phyloP scores from a whole-genome alignment of 2,113 vertebrate species.

The Coptodon rendalli region DNA sequence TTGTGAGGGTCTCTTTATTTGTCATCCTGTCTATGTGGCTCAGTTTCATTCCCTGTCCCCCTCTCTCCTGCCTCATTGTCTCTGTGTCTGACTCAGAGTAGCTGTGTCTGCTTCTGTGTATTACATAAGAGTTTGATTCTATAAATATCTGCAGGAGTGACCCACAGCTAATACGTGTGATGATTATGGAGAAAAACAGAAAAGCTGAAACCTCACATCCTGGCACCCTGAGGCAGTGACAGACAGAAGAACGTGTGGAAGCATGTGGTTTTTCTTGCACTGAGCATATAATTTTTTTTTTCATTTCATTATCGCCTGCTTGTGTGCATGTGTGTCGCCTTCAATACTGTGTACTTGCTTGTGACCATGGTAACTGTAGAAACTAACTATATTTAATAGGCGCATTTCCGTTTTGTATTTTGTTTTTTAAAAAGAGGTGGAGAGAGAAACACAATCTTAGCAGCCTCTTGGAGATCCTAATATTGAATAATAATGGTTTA shows the following conservation, averaged over 20 bases:
- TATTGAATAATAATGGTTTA: not conserved
- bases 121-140: constrained; percentile 58
- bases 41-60: not conserved
- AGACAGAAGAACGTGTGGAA: not conserved
- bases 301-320: not conserved
- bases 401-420: not conserved
- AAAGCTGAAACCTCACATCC: not conserved
- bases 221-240: not conserved
- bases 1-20: not conserved
- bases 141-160: constrained; percentile 59
- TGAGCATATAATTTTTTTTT: not conserved
- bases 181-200: constrained; percentile 32
- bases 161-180: constrained; percentile 42
- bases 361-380: not conserved
- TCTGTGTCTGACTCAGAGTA: constrained; percentile 38
- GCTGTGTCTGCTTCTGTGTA: constrained; percentile 44
- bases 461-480: not conserved
- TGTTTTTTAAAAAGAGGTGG: not conserved
- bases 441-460: not conserved
- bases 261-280: not conserved
- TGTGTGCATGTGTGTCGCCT: not conserved
- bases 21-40: not conserved
- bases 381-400: not conserved
- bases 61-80: not conserved
- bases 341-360: not conserved